Percentiles rank a stretch among this genome's conserved stretches.
phyloP scores from a whole-genome alignment of 2,888 invertebrate genomes.

The Drosophila acutilabella region DNA sequence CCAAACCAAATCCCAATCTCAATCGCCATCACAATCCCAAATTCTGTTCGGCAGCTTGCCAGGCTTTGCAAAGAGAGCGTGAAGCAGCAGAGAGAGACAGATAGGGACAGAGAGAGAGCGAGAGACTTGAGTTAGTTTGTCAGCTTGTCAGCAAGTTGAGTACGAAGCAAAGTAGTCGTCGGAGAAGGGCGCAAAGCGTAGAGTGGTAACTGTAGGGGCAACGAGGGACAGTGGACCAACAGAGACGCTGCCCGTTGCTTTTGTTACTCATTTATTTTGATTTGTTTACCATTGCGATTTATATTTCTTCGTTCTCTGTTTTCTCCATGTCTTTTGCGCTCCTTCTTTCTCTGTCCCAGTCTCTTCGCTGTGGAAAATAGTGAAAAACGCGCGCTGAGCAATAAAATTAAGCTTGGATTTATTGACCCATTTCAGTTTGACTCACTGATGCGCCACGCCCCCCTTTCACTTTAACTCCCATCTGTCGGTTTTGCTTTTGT shows the following conservation, averaged over 20 bases:
- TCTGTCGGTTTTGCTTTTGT: conserved; percentile 57
- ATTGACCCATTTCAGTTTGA: conserved; percentile 79
- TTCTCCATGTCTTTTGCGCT: not conserved
- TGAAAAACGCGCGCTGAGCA: conserved; percentile 64
- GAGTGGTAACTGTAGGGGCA: not conserved
- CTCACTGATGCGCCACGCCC: conserved; percentile 45
- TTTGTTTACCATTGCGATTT: conserved; percentile 81
- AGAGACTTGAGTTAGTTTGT: conserved; percentile 72
- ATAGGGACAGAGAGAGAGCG: not conserved
- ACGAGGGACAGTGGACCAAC: not conserved
- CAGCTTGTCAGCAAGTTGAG: conserved; percentile 76
- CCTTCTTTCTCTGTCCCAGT: not conserved
- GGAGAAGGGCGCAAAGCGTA: not conserved
- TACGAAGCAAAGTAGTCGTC: conserved; percentile 15
- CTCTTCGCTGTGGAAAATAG: conserved; percentile 38
- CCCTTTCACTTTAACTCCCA: not conserved
- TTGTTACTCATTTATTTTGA: conserved; percentile 82
- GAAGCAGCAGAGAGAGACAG: not conserved
- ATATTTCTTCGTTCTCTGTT: conserved; percentile 72
- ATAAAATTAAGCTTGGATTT: conserved; percentile 81
- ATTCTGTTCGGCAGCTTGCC: conserved; percentile 71
- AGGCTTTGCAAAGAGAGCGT: conserved; percentile 24
- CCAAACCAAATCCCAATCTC: conserved; percentile 36
- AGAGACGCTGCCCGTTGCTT: conserved; percentile 45
- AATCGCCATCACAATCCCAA: conserved; percentile 49